Evolutionary conservation across 1,140 invertebrate genomes (phyloP).

Genomic region (Pseudomyrmex flavicornis): DNA sequence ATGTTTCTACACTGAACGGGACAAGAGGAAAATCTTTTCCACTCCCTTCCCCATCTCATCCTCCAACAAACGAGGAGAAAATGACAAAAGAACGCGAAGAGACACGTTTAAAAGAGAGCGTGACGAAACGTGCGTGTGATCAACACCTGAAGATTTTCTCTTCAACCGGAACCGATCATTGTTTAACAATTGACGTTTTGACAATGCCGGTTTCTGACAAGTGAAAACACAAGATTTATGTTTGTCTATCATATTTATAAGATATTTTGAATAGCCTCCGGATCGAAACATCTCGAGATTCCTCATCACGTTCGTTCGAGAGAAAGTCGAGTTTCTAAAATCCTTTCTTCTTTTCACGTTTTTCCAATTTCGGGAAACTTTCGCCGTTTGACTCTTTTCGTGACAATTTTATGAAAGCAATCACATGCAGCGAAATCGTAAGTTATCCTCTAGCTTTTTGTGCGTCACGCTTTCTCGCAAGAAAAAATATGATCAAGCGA

Average conservation of each 20-base stretch:
- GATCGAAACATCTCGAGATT: background rate
- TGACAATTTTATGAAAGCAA: too few relatives aligned
- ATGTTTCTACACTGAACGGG: conserved; percentile 3
- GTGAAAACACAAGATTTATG: background rate
- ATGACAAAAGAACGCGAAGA: conserved; percentile 5
- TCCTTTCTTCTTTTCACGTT: too few relatives aligned
- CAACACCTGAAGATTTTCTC: conserved; percentile 56
- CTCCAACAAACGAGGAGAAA: background rate
- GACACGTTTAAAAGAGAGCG: conserved; percentile 1
- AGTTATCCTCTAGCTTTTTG: too few relatives aligned
- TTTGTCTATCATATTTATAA: background rate
- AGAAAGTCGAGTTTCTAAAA: too few relatives aligned
- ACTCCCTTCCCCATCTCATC: background rate
- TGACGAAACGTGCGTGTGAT: conserved; percentile 48
- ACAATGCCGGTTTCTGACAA: background rate
- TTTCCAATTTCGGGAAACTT: too few relatives aligned
- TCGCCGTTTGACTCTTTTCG: too few relatives aligned
- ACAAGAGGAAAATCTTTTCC: background rate
- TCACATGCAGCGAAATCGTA: too few relatives aligned
- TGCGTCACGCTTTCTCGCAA: background rate
- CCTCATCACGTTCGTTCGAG: too few relatives aligned
- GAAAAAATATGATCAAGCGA: background rate
- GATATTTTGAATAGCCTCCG: background rate
- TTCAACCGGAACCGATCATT: background rate
- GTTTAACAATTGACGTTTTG: background rate